Conservation (phyloP, 2,113 vertebrate genomes). For the Seriola aureovittata region DNA sequence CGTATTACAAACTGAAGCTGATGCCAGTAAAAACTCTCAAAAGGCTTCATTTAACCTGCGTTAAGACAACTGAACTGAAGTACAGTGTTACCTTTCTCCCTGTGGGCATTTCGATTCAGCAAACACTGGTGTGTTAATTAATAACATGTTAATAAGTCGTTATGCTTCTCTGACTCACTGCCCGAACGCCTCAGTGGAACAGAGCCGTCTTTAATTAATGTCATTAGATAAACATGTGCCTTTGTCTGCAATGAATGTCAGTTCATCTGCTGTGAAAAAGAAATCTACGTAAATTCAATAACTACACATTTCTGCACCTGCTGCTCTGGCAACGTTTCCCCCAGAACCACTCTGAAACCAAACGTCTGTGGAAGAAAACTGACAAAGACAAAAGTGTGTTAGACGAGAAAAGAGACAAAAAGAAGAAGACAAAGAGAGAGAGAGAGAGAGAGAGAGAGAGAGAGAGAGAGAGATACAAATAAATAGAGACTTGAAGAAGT, state of each 20-base stretch:
- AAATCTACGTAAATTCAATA: too few species aligned
- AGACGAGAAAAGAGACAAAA: constrained; percentile 8
- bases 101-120: not conserved
- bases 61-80: not conserved
- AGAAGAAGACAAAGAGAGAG: not conserved
- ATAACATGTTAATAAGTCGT: not conserved
- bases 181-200: not conserved
- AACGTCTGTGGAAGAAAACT: not conserved
- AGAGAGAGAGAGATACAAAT: constrained; percentile 13
- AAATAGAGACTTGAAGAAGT: constrained; percentile 30
- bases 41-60: too few species aligned
- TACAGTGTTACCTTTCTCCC: not conserved
- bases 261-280: too few species aligned
- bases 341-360: not conserved
- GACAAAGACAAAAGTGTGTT: not conserved
- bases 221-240: not conserved
- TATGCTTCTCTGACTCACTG: not conserved
- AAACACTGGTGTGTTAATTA: not conserved
- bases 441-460: constrained; percentile 7
- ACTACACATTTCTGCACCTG: not conserved
- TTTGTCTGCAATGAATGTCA: not conserved
- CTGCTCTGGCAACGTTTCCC: not conserved
- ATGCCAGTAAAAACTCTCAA: too few species aligned
- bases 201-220: not conserved
- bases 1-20: too few species aligned